Evolutionary conservation across 2,797 vertebrate species (phyloP), one percentile per base, ranked within the genome.

Genomic region (Ceyx erithaca): DNA sequence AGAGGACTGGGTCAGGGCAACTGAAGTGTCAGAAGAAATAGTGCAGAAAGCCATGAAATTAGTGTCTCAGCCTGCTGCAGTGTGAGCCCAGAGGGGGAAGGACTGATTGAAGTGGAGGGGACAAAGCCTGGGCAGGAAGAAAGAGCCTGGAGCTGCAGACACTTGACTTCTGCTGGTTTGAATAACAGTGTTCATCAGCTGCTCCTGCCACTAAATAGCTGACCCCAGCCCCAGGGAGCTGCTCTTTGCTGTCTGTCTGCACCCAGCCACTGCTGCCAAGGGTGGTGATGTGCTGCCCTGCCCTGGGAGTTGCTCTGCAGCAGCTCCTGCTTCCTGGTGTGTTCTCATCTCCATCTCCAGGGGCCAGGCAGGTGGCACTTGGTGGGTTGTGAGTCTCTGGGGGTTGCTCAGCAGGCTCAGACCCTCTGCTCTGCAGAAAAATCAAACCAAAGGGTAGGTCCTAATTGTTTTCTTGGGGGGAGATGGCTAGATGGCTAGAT

Each of bases 141-240:
- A 68, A 41, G 67, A 82, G 40, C 31, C 5, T 35, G 43, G 37
- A 57, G 79, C 15, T 63, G 71, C 14, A 70, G 51, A 30, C 2
- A 2, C 52, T 87, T 85, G 80, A 20, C 52, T 71, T 70, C 0
- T 30, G 22, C 51, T 63, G 57, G 4, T 75, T 46, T 85, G 87
- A 22, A 10, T 61, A 45, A 35, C 48, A 19, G 2, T 63, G 19
- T 6, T 52, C 52, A 30, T 69, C 55, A 45, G 31, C 4, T 22
- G 2, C 19, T 1, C 0, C 17, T 76, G 41, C 31, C 64, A 10
- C 41, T 33, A 11, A 31, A 12, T 52, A 3, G 2, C 48, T 71
- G 48, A 52, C 55, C 40, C 49, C 25, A 22, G 87, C 37, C 25
- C 28, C 0, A 1, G 31, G 8, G 2, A 30, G 31, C 31, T 76